Evolutionary conservation across 2,888 invertebrate genomes (phyloP), one percentile per base, ranked within the genome.

Genomic region (Hydropsyche betteni): DNA sequence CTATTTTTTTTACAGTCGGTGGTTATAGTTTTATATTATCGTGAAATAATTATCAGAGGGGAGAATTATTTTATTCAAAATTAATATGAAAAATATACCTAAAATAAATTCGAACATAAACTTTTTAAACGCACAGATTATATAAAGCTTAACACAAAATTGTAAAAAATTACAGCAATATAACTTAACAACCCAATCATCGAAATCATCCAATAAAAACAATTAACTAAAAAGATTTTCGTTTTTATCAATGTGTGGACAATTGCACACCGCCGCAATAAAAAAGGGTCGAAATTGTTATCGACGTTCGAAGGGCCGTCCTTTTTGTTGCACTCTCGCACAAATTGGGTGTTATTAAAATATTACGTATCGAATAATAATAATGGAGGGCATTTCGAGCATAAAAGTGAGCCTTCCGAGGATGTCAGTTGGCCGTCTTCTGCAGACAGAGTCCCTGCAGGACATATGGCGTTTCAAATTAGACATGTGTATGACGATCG

Each of bases 321-420:
- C 75, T 55, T 68, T 71, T 75, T 75, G 71, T 75, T 75, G 68
- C 75, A 75, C 75, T 75, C 70, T 34, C 44, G 58, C 55, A 61
- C 38, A 71, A 75, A 75, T 75, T 75, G 75, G 75, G 34, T 34
- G 71, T 68, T 71, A 75, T 75, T 75, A 75, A 75, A 75, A 75
- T 70, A 70, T 75, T 74, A 75, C 61, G 34, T 38, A 51, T 64
- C 69, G 75, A 71, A 75, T 44, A 44, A 44, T 44, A 44, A 44
- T 44, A 44, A 44, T 69, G 75, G 61, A 36, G 33, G n/a, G 16
- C 74, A 53, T 69, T 69, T 74, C 24, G 24, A 24, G 24, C 16
- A 53, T 38, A 16, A 34, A 73, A 38, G 38, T 58, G n/a, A 52
- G 34, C 44, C 44, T 69, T 53, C 44, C 53, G n/a, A 69, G 12